Evolutionary conservation across 2,888 invertebrate genomes (phyloP).

Genomic region (Clostera curtula): DNA sequence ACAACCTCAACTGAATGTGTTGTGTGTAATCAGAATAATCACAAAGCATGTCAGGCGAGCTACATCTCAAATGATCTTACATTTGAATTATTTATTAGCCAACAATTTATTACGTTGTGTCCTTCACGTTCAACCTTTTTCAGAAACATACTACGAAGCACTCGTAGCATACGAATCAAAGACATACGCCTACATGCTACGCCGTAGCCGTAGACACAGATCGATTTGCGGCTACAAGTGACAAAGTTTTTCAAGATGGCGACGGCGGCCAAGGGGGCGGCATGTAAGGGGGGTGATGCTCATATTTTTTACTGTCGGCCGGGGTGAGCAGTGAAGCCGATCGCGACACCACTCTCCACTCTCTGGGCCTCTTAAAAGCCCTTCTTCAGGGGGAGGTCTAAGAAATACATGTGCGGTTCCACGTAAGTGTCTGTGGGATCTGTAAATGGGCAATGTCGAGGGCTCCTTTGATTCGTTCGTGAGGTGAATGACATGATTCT

Average conservation of each 20-base stretch:
- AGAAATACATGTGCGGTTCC: conserved; percentile 50
- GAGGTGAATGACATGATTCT: conserved; percentile 17
- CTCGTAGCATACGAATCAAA: conserved; percentile 6
- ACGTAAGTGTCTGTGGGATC: conserved; percentile 51
- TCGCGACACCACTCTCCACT: conserved; percentile 72
- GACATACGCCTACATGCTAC: conserved; percentile 36
- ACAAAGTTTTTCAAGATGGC: conserved; percentile 73
- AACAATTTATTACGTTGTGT: too few species aligned
- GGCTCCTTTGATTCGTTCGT: conserved; percentile 25
- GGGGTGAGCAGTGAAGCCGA: conserved; percentile 73
- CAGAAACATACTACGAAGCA: too few species aligned
- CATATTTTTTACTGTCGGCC: conserved; percentile 74
- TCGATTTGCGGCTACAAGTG: conserved; percentile 71
- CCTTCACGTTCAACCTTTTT: too few species aligned
- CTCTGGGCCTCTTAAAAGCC: conserved; percentile 68
- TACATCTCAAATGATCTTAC: too few species aligned
- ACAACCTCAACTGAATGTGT: too few species aligned
- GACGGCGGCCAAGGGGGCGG: conserved; percentile 35
- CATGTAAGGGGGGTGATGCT: conserved; percentile 50
- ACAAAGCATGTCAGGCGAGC: too few species aligned
- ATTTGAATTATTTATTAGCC: too few species aligned
- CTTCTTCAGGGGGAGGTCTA: conserved; percentile 54
- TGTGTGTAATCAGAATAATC: too few species aligned
- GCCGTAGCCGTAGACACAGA: conserved; percentile 61
- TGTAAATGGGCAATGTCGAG: conserved; percentile 37